Evolutionary conservation across 2,888 invertebrate species (phyloP), one percentile per base, ranked within the genome.

Genomic region (Erebia epiphron): DNA sequence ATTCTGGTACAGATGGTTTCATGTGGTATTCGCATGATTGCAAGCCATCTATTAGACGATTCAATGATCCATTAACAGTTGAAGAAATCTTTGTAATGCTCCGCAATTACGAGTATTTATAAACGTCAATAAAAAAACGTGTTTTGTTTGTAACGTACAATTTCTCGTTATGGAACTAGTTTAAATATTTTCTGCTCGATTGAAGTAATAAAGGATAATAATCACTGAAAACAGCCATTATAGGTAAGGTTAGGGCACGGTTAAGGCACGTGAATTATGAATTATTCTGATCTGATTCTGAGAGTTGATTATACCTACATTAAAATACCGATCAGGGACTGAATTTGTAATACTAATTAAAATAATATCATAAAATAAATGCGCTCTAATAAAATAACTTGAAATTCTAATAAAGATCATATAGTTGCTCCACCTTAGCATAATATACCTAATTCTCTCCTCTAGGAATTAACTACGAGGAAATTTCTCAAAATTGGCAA

Each of bases 21-120:
- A 87, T 87, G 84, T 83, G 86, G 85, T 84, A 85, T 85, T 80
- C 81, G 79, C 79, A 80, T 81, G 80, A 78, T 79, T 77, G 74
- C 77, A 75, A 77, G 75, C 79, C 79, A 82, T 84, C 84, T 83
- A 82, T 85, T 83, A 80, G 76, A 80, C 76, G 75, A 79, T 74
- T 80, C 82, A 89, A 89, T 88, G 86, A 84, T 83, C 83, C 83
- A 86, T 87, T 54, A 43, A 57, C 61, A 68, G 21, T 35, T 35
- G 52, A 64, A 54, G 41, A 54, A 54, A 64, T 64, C 35, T 21
- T 13, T 16, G 8, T 41, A 41, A 52, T 41, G 41, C 16, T 41
- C 64, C 18, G 54, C 50, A 52, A 64, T 64, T 52, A 50, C 9
- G 14, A 26, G 21, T 50, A 35, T 50, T 61, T 61, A 18, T 61